These are phyloP conservation scores for Catharus minimus DNA, from an alignment of 2,113 vertebrate species.

Conservation along the genomic window DNA sequence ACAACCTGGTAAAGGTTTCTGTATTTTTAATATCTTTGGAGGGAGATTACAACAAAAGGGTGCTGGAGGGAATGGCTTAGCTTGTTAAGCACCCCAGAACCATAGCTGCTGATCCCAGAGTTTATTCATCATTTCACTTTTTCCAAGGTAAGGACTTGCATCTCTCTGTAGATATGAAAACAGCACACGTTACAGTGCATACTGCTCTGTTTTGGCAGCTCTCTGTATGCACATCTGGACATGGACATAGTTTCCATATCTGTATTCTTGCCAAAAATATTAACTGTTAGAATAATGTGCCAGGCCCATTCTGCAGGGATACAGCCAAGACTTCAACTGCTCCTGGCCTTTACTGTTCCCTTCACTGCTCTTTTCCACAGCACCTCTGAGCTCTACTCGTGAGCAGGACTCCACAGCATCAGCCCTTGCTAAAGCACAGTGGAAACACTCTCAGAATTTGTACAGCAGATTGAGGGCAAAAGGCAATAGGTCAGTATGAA, in stretches of 20 bases:
- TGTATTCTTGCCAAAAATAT: slow-evolving; percentile 39
- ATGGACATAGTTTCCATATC: slow-evolving; percentile 23
- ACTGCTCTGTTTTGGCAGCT: slow-evolving; percentile 15
- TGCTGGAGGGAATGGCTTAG: slow-evolving; percentile 37
- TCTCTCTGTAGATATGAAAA: not conserved
- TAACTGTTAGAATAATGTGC: not conserved
- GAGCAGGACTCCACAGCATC: not conserved
- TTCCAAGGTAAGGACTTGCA: slow-evolving; percentile 13
- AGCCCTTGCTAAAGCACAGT: not conserved
- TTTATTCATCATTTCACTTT: slow-evolving; percentile 12
- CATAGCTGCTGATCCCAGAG: not conserved
- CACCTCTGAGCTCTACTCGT: not conserved
- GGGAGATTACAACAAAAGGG: slow-evolving; percentile 16
- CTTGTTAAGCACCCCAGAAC: slow-evolving; percentile 14
- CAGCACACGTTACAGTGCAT: not conserved
- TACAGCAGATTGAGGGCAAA: not conserved
- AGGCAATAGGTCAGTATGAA: not conserved
- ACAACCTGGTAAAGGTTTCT: slow-evolving; percentile 38
- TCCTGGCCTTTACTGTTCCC: slow-evolving; percentile 9
- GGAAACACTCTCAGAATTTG: not conserved
- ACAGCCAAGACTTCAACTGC: not conserved
- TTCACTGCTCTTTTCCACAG: not conserved
- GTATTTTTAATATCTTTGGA: slow-evolving; percentile 52
- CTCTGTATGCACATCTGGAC: slow-evolving; percentile 33
- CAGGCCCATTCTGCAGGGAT: slow-evolving; percentile 15